A percentile compares a stretch with the other conserved stretches of the same genome.
Evolutionary conservation across 2,113 vertebrate species (phyloP).

Genomic region (Nannospalax galili): DNA sequence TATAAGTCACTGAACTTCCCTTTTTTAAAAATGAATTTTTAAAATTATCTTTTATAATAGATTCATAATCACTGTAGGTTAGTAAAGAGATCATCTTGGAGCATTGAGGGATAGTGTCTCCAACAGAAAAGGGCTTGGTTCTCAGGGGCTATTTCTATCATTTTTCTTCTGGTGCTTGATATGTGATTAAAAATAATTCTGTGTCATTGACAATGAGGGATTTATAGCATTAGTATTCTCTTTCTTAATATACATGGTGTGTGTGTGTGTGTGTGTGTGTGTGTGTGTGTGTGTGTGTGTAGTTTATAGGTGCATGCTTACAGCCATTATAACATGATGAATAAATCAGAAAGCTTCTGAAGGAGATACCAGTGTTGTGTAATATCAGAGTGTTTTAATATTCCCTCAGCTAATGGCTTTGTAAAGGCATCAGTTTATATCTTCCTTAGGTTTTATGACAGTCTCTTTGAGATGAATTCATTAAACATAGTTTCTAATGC

Average conservation of each 20-base stretch:
- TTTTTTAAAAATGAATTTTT: conserved; percentile 54
- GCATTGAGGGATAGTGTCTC: neutral
- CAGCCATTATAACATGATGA: neutral
- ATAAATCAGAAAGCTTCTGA: neutral
- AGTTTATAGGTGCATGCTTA: neutral
- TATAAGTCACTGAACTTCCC: conserved; percentile 15
- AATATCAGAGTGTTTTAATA: neutral
- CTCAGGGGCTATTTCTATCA: neutral
- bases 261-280: neutral
- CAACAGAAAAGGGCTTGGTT: neutral
- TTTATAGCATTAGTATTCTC: neutral
- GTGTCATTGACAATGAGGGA: neutral
- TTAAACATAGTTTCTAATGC: conserved; percentile 35
- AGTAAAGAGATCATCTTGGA: neutral
- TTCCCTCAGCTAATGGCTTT: conserved; percentile 5
- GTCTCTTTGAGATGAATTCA: neutral
- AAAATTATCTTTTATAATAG: neutral
- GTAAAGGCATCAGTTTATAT: neutral
- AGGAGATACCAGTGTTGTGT: neutral
- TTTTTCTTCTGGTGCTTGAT: neutral
- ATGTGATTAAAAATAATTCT: conserved; percentile 33
- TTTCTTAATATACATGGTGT: neutral
- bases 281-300: neutral
- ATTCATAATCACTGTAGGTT: neutral
- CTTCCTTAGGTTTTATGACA: neutral